These are phyloP conservation scores for Mustela erminea DNA, from an alignment of 2,797 vertebrate species.

Conservation along the genomic window DNA sequence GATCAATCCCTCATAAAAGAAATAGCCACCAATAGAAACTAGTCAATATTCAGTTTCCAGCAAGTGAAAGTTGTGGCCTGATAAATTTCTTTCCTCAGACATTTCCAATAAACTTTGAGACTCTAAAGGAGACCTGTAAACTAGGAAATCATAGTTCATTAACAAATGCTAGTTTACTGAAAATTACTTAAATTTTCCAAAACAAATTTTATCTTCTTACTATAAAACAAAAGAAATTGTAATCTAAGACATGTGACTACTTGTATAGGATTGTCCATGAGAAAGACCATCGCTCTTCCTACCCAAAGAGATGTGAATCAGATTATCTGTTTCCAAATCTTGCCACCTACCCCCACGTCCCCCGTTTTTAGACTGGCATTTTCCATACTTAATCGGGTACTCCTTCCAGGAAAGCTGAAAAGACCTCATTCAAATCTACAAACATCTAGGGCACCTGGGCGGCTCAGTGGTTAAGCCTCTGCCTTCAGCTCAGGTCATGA, in stretches of 20 bases:
- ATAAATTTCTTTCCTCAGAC: constrained; percentile 55
- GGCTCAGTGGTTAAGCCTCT: too few species aligned
- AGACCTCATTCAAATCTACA: background rate
- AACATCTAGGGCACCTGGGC: background rate
- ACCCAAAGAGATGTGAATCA: background rate
- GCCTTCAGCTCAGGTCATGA: too few species aligned
- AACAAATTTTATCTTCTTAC: constrained; percentile 43
- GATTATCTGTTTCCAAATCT: background rate
- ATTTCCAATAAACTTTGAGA: constrained; percentile 32
- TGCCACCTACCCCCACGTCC: background rate
- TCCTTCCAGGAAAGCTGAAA: constrained; percentile 30
- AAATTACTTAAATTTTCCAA: constrained; percentile 28
- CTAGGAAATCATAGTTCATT: constrained; percentile 8
- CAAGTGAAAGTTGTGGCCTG: background rate
- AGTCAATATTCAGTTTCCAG: constrained; percentile 23
- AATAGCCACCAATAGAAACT: constrained; percentile 26
- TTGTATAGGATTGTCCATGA: background rate
- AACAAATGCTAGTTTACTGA: background rate
- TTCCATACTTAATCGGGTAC: background rate
- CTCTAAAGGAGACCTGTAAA: background rate
- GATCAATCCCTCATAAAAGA: constrained; percentile 50
- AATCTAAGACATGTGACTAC: background rate
- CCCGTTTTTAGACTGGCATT: background rate
- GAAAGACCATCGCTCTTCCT: constrained; percentile 61
- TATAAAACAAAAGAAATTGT: background rate